These are phyloP conservation scores for Melanerpes formicivorus DNA, from an alignment of 2,113 vertebrate species.

Conservation along the genomic window DNA sequence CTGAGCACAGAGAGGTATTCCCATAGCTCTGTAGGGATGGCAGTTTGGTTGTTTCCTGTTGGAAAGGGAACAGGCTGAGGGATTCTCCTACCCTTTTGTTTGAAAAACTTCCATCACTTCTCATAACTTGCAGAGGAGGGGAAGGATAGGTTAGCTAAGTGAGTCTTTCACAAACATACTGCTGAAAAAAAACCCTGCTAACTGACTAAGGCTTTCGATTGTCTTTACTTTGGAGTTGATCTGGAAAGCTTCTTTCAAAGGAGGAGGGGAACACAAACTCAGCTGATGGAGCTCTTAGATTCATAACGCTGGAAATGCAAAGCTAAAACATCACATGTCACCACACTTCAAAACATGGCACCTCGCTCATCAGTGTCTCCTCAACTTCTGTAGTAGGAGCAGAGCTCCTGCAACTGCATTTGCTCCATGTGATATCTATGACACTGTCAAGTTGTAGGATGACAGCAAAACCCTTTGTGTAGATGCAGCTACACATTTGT, in stretches of 20 bases:
- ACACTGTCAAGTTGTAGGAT: background rate
- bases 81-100: background rate
- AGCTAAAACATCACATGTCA: background rate
- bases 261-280: background rate
- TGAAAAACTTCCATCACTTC: background rate
- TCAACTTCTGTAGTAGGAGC: background rate
- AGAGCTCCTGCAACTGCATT: background rate
- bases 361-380: background rate
- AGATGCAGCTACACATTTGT: background rate
- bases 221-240: background rate
- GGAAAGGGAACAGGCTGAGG: background rate
- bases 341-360: background rate
- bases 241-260: background rate
- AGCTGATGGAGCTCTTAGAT: background rate
- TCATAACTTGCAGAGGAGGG: background rate
- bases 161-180: background rate
- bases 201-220: background rate
- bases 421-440: background rate
- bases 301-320: background rate
- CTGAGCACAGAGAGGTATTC: background rate
- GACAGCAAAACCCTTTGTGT: background rate
- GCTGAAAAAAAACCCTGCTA: background rate
- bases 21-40: background rate
- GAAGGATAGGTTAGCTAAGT: background rate
- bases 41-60: background rate